phyloP scores from a whole-genome alignment of 2,113 vertebrate genomes.

The Porphyrio hochstetteri region DNA sequence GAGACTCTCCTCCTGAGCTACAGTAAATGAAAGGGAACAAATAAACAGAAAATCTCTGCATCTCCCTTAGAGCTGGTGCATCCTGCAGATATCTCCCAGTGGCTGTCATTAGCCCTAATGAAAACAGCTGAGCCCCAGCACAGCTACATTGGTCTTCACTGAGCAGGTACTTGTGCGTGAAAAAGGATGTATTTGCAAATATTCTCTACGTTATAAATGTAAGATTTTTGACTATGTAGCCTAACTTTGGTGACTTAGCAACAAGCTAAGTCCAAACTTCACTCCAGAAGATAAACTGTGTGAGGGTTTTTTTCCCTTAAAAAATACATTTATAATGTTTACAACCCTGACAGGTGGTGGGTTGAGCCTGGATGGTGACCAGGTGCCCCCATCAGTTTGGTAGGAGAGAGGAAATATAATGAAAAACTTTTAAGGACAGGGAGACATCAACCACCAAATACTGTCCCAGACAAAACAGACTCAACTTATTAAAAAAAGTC shows the following conservation, averaged over 20 bases:
- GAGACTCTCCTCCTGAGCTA: background rate
- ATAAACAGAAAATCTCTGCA: conserved; percentile 19
- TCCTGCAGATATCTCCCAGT: conserved; percentile 22
- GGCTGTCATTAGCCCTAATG: conserved; percentile 32
- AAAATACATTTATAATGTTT: background rate
- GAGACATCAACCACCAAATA: too few relatives aligned
- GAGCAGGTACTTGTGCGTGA: conserved; percentile 1
- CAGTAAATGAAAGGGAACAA: conserved; percentile 19
- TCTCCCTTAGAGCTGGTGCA: background rate
- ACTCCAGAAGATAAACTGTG: background rate
- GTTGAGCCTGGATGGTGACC: too few relatives aligned
- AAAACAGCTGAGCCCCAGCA: conserved; percentile 3
- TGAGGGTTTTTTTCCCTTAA: background rate
- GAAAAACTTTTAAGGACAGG: too few relatives aligned
- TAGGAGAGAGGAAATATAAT: too few relatives aligned
- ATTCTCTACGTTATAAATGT: background rate
- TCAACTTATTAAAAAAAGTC: too few relatives aligned
- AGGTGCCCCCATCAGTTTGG: too few relatives aligned
- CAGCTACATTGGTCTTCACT: background rate
- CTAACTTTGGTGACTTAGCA: background rate
- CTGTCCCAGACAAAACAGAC: too few relatives aligned
- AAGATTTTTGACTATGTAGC: background rate
- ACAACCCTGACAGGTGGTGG: background rate
- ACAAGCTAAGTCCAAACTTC: background rate
- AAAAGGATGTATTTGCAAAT: background rate